Base-by-base conservation (phyloP, 2,113 vertebrate genomes). In the Neotoma lepida region DNA sequence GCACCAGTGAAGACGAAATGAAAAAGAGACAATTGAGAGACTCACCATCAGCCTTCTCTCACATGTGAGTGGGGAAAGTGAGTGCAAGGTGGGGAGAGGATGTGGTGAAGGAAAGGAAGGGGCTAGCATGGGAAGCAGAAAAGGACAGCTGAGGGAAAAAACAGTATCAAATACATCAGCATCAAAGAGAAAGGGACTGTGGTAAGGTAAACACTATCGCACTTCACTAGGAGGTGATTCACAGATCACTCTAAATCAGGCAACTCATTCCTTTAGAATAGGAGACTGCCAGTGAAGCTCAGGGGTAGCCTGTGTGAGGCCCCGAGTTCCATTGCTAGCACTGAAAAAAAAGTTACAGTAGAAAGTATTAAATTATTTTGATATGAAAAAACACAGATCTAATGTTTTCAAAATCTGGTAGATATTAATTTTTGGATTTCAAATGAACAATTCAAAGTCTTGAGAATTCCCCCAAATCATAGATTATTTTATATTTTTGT, bases 351-450 rank as follows among this genome's bases (percentile, higher is more conserved):
- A 64, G 82, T 33, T 64, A 64, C 15, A 54, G 15, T 30, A 58
- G 56, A 86, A 39, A 81, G 66, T 9, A 85, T 71, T 5, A 68
- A 56, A 91, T 71, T 49, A 91, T 18, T 88, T 91, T 90, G 8
- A n/a, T 68, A 63, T 64, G 18, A 94, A n/a, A 94, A 88, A 88
- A 13, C 35, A 70, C 6, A 86, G 54, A 44, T 92, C 18, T 85
- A 88, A 17, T 64, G 24, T 80, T 96, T 94, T 89, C 26, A 91
- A 89, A 87, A 78, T 15, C 87, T 94, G 61, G 56, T 7, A 89
- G 63, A 64, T 87, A 85, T 73, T 87, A 91, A 89, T 82, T 77
- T 89, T 82, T 76, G 41, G 15, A 88, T 66, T 92, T 66, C 61
- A 70, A 90, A 88, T 54, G 22, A 86, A 51, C 93, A 71, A 68